Evolutionary conservation across 2,888 invertebrate species (phyloP).

Genomic region (Chymomyza amoena): DNA sequence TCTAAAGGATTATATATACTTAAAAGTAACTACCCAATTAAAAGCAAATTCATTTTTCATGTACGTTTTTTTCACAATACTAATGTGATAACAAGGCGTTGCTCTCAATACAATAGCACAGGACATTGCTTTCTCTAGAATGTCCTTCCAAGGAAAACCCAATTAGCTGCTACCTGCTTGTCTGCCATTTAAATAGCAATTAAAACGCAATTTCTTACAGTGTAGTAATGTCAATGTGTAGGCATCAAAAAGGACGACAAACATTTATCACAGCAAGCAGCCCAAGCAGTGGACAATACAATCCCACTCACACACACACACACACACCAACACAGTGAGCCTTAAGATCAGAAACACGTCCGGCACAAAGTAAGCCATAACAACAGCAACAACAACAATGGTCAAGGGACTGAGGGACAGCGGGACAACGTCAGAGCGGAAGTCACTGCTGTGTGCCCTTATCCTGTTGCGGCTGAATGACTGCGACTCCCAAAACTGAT

Average conservation of each 20-base stretch:
- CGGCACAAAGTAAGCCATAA: neutral
- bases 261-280: conserved; percentile 24
- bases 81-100: neutral
- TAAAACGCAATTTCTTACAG: neutral
- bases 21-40: no score
- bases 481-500: conserved; percentile 48
- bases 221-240: neutral
- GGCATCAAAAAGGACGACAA: conserved; percentile 4
- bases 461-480: conserved; percentile 58
- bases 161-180: neutral
- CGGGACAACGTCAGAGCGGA: conserved; percentile 19
- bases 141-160: neutral
- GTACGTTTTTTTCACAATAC: neutral
- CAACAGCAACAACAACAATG: neutral
- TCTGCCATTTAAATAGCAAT: neutral
- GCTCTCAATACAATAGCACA: neutral
- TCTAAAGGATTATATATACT: neutral
- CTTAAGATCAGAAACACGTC: conserved; percentile 36
- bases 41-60: no score
- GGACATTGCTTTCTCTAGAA: neutral
- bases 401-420: neutral
- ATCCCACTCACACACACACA: neutral
- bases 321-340: neutral
- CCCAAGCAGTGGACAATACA: neutral
- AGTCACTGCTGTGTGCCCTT: conserved; percentile 48